A percentile compares a stretch with the other conserved stretches of the same genome.
phyloP scores from a whole-genome alignment of 2,797 vertebrate genomes.

The Cyclura pinguis region DNA sequence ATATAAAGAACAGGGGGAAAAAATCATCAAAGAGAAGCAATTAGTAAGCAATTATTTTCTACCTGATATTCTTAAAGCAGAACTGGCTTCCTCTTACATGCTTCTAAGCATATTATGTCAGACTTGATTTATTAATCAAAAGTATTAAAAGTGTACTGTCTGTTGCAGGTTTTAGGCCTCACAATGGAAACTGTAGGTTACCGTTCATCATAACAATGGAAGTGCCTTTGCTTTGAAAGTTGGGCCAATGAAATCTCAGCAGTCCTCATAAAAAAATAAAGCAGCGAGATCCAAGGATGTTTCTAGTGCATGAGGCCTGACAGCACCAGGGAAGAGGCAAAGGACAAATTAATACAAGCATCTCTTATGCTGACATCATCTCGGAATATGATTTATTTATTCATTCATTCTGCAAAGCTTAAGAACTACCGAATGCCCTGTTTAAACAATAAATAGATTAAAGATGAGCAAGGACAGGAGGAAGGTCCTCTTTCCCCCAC shows the following conservation, averaged over 20 bases:
- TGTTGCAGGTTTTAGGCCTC: conserved; percentile 25
- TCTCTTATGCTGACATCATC: conserved; percentile 30
- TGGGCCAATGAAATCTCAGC: conserved; percentile 38
- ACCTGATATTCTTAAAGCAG: not conserved
- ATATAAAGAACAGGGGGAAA: not conserved
- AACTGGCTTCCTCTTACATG: not conserved
- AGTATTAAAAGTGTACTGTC: not conserved
- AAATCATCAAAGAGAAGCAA: not conserved
- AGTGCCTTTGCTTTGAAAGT: conserved; percentile 13
- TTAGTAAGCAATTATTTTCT: not conserved
- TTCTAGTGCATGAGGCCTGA: not conserved
- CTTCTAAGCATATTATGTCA: not conserved
- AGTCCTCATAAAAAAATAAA: conserved; percentile 39
- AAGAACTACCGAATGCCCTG: conserved; percentile 24
- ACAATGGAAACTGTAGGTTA: not conserved
- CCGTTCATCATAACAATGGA: conserved; percentile 13
- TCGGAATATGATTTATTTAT: conserved; percentile 2
- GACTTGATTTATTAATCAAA: conserved; percentile 6
- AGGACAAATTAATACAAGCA: not conserved
- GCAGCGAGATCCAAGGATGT: not conserved
- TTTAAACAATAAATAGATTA: conserved; percentile 44
- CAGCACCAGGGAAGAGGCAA: conserved; percentile 28
- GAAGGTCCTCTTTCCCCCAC: not conserved
- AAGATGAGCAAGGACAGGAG: conserved; percentile 14
- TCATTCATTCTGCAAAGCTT: not conserved